Evolutionary conservation across 2,113 vertebrate genomes (phyloP).

Genomic region (Pseudopodoces humilis): DNA sequence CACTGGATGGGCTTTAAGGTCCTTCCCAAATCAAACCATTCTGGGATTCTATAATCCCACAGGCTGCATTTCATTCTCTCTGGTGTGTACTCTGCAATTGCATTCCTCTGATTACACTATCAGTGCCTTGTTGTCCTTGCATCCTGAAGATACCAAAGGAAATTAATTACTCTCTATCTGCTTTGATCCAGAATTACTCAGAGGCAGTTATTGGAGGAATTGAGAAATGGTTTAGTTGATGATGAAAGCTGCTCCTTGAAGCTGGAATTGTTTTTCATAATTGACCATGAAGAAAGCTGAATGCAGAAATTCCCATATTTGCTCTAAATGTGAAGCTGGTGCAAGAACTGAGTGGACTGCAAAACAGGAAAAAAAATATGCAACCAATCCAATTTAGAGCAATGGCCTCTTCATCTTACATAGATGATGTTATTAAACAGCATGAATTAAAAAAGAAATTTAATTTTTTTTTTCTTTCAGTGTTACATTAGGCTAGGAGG

Average conservation of each 20-base stretch:
- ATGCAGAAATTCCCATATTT: neutral
- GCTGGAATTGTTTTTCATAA: neutral
- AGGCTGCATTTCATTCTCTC: neutral
- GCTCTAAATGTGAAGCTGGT: neutral
- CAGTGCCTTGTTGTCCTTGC: neutral
- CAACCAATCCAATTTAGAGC: neutral
- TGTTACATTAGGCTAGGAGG: neutral
- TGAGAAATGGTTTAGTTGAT: neutral
- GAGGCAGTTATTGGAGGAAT: neutral
- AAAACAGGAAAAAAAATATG: neutral
- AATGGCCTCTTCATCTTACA: neutral
- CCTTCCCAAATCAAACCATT: neutral
- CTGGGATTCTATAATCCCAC: neutral
- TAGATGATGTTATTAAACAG: neutral
- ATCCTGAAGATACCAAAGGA: neutral
- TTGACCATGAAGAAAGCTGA: neutral
- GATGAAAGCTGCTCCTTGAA: neutral
- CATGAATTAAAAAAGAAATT: neutral
- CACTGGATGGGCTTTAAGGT: neutral
- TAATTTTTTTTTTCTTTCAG: neutral
- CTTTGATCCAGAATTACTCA: neutral
- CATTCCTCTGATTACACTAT: neutral
- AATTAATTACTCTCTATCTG: neutral
- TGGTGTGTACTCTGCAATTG: neutral
- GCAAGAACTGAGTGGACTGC: neutral